Percentiles rank a stretch among this genome's conserved stretches.
phyloP scores from a whole-genome alignment of 2,888 invertebrate species.

The Sminthurinus aureus region DNA sequence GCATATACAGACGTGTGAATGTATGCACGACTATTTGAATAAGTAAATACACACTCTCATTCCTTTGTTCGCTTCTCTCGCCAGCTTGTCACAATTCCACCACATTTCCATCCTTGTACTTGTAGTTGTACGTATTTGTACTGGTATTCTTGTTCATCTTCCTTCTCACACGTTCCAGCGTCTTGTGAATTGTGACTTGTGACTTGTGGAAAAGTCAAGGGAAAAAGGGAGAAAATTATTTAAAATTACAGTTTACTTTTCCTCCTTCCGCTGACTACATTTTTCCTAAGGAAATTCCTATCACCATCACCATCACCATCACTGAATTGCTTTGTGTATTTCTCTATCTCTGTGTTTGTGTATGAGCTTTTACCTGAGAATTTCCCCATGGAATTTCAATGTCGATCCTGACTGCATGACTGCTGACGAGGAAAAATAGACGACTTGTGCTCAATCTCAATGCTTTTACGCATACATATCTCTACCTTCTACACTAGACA shows the following conservation, averaged over 20 bases:
- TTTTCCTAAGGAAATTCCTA: neutral
- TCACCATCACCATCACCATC: too few species aligned
- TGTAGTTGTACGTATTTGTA: too few species aligned
- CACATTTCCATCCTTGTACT: neutral
- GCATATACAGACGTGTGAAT: neutral
- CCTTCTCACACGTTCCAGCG: neutral
- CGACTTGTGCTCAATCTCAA: neutral
- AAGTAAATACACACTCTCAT: neutral
- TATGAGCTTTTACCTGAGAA: neutral
- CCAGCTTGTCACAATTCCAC: neutral
- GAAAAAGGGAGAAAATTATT: neutral
- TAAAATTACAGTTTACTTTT: neutral
- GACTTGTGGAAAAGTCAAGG: too few species aligned
- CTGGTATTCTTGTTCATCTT: too few species aligned
- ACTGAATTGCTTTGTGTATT: neutral
- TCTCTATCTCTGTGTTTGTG: neutral
- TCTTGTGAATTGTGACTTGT: too few species aligned
- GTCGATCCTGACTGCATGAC: neutral
- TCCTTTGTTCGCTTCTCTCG: neutral
- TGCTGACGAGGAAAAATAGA: neutral
- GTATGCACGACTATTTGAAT: neutral
- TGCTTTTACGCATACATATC: too few species aligned
- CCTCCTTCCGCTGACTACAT: neutral
- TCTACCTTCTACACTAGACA: too few species aligned
- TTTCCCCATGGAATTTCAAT: neutral